Evolutionary conservation across 2,888 invertebrate genomes (phyloP).

Genomic region (Cerceris ruficornis): DNA sequence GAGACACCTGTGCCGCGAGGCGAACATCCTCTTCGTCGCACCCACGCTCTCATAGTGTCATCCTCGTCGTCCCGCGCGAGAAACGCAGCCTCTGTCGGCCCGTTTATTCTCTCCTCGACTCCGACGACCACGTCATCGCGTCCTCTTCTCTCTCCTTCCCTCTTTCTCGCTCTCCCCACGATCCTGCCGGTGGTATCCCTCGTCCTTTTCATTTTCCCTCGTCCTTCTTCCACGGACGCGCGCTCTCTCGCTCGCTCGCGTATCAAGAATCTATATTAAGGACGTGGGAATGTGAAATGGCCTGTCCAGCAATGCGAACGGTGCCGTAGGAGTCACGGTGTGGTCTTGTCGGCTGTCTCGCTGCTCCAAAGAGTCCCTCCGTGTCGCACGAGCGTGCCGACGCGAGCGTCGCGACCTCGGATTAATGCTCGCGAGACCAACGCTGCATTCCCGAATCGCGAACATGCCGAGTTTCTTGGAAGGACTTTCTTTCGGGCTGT

Average conservation of each 20-base stretch:
- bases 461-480: not conserved
- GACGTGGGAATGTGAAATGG: constrained; percentile 79
- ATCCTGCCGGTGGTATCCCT: constrained; percentile 17
- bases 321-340: constrained; percentile 51
- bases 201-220: constrained; percentile 35
- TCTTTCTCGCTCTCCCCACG: constrained; percentile 11
- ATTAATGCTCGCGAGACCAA: not conserved
- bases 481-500: no score
- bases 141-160: constrained; percentile 6
- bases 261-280: constrained; percentile 78
- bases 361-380: constrained; percentile 11
- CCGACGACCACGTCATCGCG: not conserved
- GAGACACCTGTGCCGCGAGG: constrained; percentile 51
- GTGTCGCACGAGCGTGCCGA: constrained; percentile 31
- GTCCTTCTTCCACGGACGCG: constrained; percentile 30
- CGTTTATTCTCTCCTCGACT: constrained; percentile 41
- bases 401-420: not conserved
- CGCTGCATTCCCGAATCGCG: not conserved
- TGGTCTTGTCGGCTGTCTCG: constrained; percentile 45
- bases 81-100: constrained; percentile 45
- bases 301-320: constrained; percentile 62
- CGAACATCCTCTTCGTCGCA: constrained; percentile 38
- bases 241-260: constrained; percentile 57
- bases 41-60: constrained; percentile 21
- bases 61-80: constrained; percentile 27